Percentiles rank a stretch among this genome's conserved stretches.
These are phyloP conservation scores for Cacatua alba DNA, from an alignment of 2,113 vertebrate genomes.

Conservation along the genomic window DNA sequence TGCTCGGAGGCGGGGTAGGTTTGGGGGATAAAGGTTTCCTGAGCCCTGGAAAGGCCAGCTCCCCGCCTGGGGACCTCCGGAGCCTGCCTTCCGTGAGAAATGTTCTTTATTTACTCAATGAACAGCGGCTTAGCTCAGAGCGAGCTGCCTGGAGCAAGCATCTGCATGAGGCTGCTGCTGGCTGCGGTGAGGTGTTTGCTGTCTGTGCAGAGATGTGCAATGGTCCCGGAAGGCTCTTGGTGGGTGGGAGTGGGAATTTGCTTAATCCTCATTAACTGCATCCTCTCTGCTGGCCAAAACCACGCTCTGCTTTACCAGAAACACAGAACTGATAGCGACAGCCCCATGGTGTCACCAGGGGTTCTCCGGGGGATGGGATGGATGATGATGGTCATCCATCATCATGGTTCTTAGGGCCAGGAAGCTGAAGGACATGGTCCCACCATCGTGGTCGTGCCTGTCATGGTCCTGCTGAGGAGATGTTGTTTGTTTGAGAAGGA, in stretches of 20 bases:
- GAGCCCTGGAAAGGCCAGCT: not conserved
- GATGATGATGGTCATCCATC: not conserved
- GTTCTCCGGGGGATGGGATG: not conserved
- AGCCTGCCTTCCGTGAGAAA: conserved; percentile 16
- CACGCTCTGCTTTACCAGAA: not conserved
- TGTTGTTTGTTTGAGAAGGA: not conserved
- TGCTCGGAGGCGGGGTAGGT: not conserved
- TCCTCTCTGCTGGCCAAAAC: conserved; percentile 1
- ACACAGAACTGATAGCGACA: not conserved
- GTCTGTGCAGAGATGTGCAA: not conserved
- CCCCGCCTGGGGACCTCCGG: not conserved
- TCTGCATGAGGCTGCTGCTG: not conserved
- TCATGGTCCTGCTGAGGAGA: accelerated
- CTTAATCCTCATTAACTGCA: not conserved
- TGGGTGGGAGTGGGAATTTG: conserved; percentile 15
- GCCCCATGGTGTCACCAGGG: accelerated
- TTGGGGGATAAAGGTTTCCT: not conserved
- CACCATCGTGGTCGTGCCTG: accelerated
- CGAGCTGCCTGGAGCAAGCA: not conserved
- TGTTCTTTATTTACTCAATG: conserved; percentile 2
- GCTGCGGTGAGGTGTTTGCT: not conserved
- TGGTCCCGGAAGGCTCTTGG: not conserved
- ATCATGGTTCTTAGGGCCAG: not conserved
- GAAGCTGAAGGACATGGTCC: not conserved
- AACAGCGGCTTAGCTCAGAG: conserved; percentile 50